Evolutionary conservation across 1,140 invertebrate genomes (phyloP), one percentile per base, ranked within the genome.

Genomic region (Helicoverpa zea): DNA sequence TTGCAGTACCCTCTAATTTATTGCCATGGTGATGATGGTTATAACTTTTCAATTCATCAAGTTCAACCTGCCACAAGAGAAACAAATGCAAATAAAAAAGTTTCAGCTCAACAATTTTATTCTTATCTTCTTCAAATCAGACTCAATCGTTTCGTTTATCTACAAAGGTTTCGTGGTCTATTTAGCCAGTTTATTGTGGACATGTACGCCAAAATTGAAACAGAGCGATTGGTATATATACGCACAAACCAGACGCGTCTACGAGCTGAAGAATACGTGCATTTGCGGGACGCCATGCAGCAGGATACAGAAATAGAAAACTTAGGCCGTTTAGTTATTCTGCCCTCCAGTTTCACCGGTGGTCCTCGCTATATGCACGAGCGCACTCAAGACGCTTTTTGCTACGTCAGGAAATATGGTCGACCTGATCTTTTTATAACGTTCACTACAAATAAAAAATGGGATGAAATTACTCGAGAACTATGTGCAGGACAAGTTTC

Each of bases 381-480:
- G n/a, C 75, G 79, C 58, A 84, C 91, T 29, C 94, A 96, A 88
- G 95, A 96, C 87, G 93, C 92, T 1, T 95, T 96, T 88, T 78
- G 88, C 4, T 96, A 95, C 86, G 95, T 96, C 9, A 84, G 94
- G 30, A 81, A 85, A 52, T 93, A 93, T 88, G 94, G 95, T 52
- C 81, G 87, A 1, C 88, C 87, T 58, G 86, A 86, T 64, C 74
- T 86, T 16, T 83, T 83, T 66, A 76, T 85, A 3, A 83, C 84
- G 0, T 93, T 96, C 35, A 96, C 95, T 14, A 94, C 89, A 72
- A 96, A 96, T 86, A 92, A 94, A 0, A 85, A 87, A 49, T 93
- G 88, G 89, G 49, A 30, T 30, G 90, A 92, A 87, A 90, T 93
- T 29, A 82, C 63, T 68, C 58, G 85, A 51, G 79, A 88, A 56